phyloP scores from a whole-genome alignment of 2,888 invertebrate genomes.

The Metalampra italica region DNA sequence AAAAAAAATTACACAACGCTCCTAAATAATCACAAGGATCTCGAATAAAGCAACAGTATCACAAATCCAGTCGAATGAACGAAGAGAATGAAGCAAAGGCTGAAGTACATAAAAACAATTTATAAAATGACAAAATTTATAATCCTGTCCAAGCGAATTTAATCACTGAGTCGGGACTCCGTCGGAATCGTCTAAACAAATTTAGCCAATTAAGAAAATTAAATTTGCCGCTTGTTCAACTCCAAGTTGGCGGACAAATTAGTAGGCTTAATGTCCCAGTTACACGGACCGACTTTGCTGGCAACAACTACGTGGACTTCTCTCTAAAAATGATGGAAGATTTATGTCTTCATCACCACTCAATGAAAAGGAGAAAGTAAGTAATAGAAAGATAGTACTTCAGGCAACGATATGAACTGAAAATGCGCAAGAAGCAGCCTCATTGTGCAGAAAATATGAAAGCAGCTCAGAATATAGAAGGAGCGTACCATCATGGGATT shows the following conservation, averaged over 20 bases:
- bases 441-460: no score
- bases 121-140: slow-evolving; percentile 40
- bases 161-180: slow-evolving; percentile 33
- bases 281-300: slow-evolving; percentile 4
- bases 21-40: no score
- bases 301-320: no score
- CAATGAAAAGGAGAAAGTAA: no score
- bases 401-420: no score
- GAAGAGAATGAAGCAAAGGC: slow-evolving; percentile 2
- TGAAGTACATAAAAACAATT: slow-evolving; percentile 26
- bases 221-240: slow-evolving; percentile 40
- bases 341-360: no score
- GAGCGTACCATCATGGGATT: no score
- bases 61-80: neutral
- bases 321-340: no score
- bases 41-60: neutral
- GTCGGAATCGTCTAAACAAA: slow-evolving; percentile 37
- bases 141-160: slow-evolving; percentile 43
- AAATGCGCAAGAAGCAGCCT: no score
- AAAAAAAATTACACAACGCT: no score
- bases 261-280: slow-evolving; percentile 22
- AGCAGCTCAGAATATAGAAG: no score
- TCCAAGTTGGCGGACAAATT: slow-evolving; percentile 37
- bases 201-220: slow-evolving; percentile 52
- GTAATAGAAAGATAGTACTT: no score